phyloP scores from a whole-genome alignment of 2,113 vertebrate genomes.

The Eolophus roseicapilla region DNA sequence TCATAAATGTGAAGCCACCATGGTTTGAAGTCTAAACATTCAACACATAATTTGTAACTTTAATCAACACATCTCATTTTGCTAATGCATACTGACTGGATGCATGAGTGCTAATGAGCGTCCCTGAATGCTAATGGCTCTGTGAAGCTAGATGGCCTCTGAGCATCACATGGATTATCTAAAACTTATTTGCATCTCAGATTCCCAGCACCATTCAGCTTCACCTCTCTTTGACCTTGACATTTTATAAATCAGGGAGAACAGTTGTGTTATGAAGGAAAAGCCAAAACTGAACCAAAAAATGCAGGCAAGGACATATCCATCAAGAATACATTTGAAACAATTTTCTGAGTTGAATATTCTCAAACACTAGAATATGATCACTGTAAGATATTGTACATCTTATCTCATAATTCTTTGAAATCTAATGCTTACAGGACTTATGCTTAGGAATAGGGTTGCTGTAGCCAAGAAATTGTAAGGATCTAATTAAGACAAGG shows the following conservation, averaged over 20 bases:
- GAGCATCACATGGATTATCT: slow-evolving; percentile 59
- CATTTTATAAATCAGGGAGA: slow-evolving; percentile 52
- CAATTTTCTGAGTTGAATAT: background rate
- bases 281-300: slow-evolving; percentile 14
- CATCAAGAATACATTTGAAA: background rate
- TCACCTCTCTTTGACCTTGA: slow-evolving; percentile 70
- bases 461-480: background rate
- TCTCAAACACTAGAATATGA: background rate
- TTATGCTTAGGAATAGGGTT: background rate
- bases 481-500: background rate
- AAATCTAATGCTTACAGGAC: background rate
- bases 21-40: slow-evolving; percentile 61
- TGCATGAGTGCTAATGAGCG: slow-evolving; percentile 62
- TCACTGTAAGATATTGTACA: background rate
- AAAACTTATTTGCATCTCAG: slow-evolving; percentile 60
- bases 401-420: background rate
- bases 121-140: slow-evolving; percentile 64
- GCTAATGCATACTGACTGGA: slow-evolving; percentile 65
- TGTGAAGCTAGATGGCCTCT: slow-evolving; percentile 33
- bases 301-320: background rate
- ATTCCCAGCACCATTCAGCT: slow-evolving; percentile 50
- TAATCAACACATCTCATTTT: slow-evolving; percentile 75
- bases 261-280: slow-evolving; percentile 20
- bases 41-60: slow-evolving; percentile 68
- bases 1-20: slow-evolving; percentile 19